Evolutionary conservation across 2,888 invertebrate species (phyloP), one percentile per base, ranked within the genome.

Genomic region (Drosophila neoperkinsi): DNA sequence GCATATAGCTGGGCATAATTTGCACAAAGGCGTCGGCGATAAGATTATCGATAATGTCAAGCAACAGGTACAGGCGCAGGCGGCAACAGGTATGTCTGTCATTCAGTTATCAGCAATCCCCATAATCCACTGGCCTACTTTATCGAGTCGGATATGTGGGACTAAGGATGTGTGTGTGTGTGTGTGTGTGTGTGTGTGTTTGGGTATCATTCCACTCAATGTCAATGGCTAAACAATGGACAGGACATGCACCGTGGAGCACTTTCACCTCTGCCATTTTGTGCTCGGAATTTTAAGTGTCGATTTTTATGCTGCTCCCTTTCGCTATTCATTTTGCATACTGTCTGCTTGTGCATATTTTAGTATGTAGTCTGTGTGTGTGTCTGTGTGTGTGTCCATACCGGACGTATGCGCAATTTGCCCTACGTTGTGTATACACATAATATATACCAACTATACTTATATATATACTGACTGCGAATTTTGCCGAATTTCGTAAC

Each of bases 31-130:
- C 76, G 67, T 61, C 69, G 80, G 76, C 72, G 88, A 90, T 79
- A 92, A 91, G 84, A 88, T 93, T 81, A 91, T 91, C 79, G 91
- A 91, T 74, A 93, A 90, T 81, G 92, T 92, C 71, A 91, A 87
- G 81, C 91, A 91, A 87, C 92, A 91, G 88, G 91, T 91, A 86
- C 92, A 93, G 81, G 89, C 92, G 61, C 90, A 92, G 83, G 92
- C 92, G 79, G 91, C 92, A 92, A 93, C 93, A 93, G 93, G 93
- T 93, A 93, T 90, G 93, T 93, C 50, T 89, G 92, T 92, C 53
- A 57, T 43, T 49, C 50, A 64, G 57, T 31, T 58, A 71, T 64
- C 49, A 64, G 51, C 64, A 60, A 36, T 11, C 41, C 43, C 46
- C 25, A 31, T 28, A 50, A 50, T 16, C 50, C 59, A 43, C 1